phyloP scores from a whole-genome alignment of 2,888 invertebrate species.

The Tuta absoluta region DNA sequence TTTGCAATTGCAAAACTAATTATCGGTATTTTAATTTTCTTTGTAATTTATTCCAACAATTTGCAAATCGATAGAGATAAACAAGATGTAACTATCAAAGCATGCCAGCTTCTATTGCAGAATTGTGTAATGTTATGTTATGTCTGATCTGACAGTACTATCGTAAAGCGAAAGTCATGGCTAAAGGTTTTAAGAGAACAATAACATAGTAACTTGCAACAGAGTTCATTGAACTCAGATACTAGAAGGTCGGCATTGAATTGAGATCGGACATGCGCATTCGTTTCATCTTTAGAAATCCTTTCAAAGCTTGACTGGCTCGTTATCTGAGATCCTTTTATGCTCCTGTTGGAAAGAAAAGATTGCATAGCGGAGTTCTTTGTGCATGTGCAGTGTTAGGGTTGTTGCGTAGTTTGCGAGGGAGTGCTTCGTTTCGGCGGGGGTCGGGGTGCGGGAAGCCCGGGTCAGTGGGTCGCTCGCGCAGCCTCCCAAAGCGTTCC shows the following conservation, averaged over 20 bases:
- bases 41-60: background rate
- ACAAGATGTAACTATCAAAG: background rate
- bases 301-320: constrained; percentile 32
- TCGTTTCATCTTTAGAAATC: constrained; percentile 44
- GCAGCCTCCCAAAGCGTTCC: constrained; percentile 77
- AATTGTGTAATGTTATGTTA: background rate
- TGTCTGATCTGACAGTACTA: constrained; percentile 3
- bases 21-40: constrained; percentile 21
- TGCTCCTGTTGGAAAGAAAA: constrained; percentile 6
- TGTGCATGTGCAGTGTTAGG: constrained; percentile 55
- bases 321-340: constrained; percentile 34
- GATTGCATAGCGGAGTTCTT: constrained; percentile 33
- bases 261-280: constrained; percentile 47
- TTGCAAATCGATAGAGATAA: background rate
- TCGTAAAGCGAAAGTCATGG: constrained; percentile 22
- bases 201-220: constrained; percentile 39
- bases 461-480: constrained; percentile 85
- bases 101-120: background rate
- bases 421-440: constrained; percentile 46
- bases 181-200: constrained; percentile 35
- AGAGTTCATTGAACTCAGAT: constrained; percentile 47
- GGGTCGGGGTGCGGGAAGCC: constrained; percentile 49
- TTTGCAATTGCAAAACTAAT: constrained; percentile 34
- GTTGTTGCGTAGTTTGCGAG: constrained; percentile 47
- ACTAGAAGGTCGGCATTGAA: constrained; percentile 45